These are phyloP conservation scores for Ciconia stormi DNA, from an alignment of 2,113 vertebrate genomes.

Conservation along the genomic window DNA sequence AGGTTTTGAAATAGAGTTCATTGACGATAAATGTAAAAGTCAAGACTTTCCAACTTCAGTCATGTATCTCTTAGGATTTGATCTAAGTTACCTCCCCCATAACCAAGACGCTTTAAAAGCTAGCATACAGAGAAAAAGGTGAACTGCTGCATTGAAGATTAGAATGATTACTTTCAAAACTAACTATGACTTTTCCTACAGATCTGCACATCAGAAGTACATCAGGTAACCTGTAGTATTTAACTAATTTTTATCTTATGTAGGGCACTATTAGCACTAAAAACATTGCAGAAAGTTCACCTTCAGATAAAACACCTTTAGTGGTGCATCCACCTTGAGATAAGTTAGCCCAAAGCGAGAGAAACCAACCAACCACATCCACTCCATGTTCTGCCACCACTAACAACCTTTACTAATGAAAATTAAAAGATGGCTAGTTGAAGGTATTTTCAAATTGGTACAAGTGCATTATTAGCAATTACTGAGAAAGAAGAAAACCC, in stretches of 20 bases:
- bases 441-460: background rate
- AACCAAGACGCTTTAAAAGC: background rate
- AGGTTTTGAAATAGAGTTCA: background rate
- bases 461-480: background rate
- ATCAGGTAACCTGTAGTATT: background rate
- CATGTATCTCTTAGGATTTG: background rate
- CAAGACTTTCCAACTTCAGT: background rate
- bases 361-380: background rate
- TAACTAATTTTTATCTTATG: background rate
- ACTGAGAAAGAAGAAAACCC: background rate
- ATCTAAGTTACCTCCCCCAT: background rate
- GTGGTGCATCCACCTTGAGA: background rate
- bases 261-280: background rate
- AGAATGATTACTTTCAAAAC: background rate
- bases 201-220: background rate
- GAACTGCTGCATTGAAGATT: background rate
- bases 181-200: background rate
- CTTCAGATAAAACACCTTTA: background rate
- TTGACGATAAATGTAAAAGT: background rate
- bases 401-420: background rate
- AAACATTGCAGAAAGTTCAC: background rate
- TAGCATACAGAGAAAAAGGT: background rate
- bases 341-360: background rate
- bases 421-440: background rate
- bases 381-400: background rate